Conservation (phyloP, 1,140 invertebrate species). For the Papilio glaucus region DNA sequence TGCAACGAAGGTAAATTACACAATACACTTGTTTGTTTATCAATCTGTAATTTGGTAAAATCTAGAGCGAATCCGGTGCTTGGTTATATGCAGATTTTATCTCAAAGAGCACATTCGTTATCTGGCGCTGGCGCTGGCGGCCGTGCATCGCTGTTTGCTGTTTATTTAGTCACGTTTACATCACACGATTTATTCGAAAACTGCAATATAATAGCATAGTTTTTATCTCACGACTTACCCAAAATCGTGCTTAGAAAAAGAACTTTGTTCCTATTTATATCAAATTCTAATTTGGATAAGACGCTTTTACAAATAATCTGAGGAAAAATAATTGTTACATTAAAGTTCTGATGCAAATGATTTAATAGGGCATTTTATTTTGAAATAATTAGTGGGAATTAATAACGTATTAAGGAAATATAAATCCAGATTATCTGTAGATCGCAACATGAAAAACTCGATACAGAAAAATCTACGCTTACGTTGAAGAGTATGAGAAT, state of each 20-base stretch:
- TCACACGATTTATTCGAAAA: conserved; percentile 17
- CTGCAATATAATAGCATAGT: background rate
- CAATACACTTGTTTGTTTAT: conserved; percentile 4
- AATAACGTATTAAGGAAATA: no score
- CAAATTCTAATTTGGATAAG: no score
- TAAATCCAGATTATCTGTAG: background rate
- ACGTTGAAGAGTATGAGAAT: background rate
- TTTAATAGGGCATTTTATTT: no score
- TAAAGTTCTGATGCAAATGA: no score
- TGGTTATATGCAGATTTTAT: conserved; percentile 50
- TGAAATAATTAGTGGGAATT: no score
- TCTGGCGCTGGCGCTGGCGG: conserved; percentile 38
- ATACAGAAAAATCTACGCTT: background rate
- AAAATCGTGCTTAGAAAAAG: no score
- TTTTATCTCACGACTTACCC: no score
- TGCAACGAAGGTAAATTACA: background rate
- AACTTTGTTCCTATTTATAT: no score
- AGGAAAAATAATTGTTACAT: no score
- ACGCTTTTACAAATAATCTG: no score
- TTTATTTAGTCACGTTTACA: conserved; percentile 45
- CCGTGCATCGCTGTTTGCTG: conserved; percentile 52
- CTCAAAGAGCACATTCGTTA: conserved; percentile 62
- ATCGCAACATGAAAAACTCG: background rate
- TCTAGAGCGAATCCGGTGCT: conserved; percentile 15
- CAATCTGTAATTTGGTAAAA: conserved; percentile 14